Evolutionary conservation across 2,888 invertebrate species (phyloP).

Genomic region (Polyommatus iphigenia): DNA sequence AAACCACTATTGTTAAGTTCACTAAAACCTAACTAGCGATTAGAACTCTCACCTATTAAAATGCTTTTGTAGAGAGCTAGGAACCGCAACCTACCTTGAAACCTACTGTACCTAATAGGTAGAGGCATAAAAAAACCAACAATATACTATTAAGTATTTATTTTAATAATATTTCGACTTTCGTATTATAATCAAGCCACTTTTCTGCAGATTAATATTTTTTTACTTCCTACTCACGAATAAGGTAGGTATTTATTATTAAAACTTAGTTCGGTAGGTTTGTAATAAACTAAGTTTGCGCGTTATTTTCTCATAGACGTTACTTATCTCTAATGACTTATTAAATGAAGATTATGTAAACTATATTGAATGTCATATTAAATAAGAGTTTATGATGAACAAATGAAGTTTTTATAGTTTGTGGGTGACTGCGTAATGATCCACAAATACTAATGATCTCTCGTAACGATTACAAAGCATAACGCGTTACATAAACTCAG

Average conservation of each 20-base stretch:
- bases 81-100: neutral
- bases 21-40: neutral
- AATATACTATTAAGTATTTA: neutral
- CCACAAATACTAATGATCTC: slow-evolving; percentile 30
- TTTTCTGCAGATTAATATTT: neutral
- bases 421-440: slow-evolving; percentile 25
- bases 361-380: neutral
- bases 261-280: too few relatives aligned
- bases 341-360: neutral
- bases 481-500: slow-evolving; percentile 14
- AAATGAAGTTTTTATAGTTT: slow-evolving; percentile 26
- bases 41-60: slow-evolving; percentile 11
- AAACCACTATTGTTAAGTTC: neutral
- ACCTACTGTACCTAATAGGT: neutral
- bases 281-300: neutral
- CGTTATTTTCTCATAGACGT: neutral
- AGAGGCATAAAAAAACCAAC: neutral
- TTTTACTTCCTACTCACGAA: neutral
- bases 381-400: neutral
- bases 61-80: neutral
- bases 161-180: too few relatives aligned
- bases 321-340: neutral
- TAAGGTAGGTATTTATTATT: neutral
- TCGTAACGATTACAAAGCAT: slow-evolving; percentile 27
- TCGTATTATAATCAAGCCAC: too few relatives aligned